Conservation (phyloP, 2,888 invertebrate genomes). For the Zaprionus bogoriensis region DNA sequence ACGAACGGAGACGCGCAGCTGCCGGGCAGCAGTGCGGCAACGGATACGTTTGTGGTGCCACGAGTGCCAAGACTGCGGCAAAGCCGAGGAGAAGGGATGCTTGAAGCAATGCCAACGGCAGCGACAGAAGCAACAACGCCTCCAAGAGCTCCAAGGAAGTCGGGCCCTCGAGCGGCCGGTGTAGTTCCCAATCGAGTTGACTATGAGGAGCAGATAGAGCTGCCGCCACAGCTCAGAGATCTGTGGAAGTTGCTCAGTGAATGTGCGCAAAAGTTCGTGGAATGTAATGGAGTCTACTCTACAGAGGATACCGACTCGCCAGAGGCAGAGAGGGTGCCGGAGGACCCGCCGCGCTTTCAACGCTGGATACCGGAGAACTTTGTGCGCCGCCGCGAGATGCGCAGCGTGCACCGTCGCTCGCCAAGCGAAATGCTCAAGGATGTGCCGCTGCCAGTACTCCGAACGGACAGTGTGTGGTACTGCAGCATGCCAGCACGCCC, state of each 20-base stretch:
- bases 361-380: conserved; percentile 11
- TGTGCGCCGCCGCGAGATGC: conserved; percentile 20
- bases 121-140: not conserved
- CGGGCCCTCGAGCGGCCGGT: too few species aligned
- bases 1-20: not conserved
- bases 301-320: not conserved
- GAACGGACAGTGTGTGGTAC: conserved; percentile 5
- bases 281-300: not conserved
- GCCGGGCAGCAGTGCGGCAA: not conserved
- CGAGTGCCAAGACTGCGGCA: not conserved
- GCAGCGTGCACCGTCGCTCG: not conserved
- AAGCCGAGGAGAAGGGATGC: too few species aligned
- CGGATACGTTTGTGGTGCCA: conserved; percentile 24
- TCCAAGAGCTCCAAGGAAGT: not conserved
- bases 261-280: too few species aligned
- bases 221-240: too few species aligned
- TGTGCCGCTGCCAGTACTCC: conserved; percentile 17
- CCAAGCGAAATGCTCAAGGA: not conserved
- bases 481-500: not conserved
- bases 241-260: too few species aligned
- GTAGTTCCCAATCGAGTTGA: too few species aligned
- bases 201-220: too few species aligned
- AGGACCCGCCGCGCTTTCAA: not conserved
- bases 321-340: not conserved
- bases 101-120: not conserved